phyloP scores from a whole-genome alignment of 1,140 invertebrate species.

The Euwallacea fornicatus region DNA sequence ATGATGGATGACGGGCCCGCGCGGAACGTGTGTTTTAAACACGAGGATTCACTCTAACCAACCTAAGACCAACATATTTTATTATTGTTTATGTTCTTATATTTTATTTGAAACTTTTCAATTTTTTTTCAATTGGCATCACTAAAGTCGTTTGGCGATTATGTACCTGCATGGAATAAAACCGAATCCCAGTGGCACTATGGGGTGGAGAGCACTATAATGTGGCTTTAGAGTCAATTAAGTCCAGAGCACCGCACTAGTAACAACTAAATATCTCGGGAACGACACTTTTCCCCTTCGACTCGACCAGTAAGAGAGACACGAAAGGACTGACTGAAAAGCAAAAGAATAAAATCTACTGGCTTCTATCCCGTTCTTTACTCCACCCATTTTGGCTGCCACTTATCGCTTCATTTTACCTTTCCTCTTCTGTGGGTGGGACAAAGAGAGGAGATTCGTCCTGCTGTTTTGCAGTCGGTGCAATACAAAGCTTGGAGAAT shows the following conservation, averaged over 20 bases:
- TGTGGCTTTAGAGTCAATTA: too few relatives aligned
- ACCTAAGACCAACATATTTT: too few relatives aligned
- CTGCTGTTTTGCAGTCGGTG: slow-evolving; percentile 33
- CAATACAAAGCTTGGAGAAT: slow-evolving; percentile 31
- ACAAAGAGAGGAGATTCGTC: slow-evolving; percentile 44
- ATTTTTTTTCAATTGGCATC: too few relatives aligned
- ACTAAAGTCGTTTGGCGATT: too few relatives aligned
- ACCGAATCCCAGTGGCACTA: background rate
- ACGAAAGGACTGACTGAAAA: slow-evolving; percentile 42
- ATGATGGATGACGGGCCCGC: slow-evolving; percentile 64
- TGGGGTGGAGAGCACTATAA: background rate
- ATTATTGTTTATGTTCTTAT: too few relatives aligned
- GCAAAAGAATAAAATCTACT: slow-evolving; percentile 41
- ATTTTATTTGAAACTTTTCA: too few relatives aligned
- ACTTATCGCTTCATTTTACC: slow-evolving; percentile 46
- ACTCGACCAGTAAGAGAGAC: slow-evolving; percentile 17
- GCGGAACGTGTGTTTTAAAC: slow-evolving; percentile 42
- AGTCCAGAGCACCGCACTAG: too few relatives aligned
- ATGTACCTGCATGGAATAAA: background rate
- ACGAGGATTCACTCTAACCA: slow-evolving; percentile 32
- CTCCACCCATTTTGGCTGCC: slow-evolving; percentile 49
- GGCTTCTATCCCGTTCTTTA: slow-evolving; percentile 41
- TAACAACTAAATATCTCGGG: too few relatives aligned
- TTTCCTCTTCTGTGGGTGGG: slow-evolving; percentile 39
- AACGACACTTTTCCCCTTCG: too few relatives aligned